Percentiles rank a stretch among this genome's conserved stretches.
phyloP scores from a whole-genome alignment of 2,113 vertebrate species.

The Mionectes macconnelli region DNA sequence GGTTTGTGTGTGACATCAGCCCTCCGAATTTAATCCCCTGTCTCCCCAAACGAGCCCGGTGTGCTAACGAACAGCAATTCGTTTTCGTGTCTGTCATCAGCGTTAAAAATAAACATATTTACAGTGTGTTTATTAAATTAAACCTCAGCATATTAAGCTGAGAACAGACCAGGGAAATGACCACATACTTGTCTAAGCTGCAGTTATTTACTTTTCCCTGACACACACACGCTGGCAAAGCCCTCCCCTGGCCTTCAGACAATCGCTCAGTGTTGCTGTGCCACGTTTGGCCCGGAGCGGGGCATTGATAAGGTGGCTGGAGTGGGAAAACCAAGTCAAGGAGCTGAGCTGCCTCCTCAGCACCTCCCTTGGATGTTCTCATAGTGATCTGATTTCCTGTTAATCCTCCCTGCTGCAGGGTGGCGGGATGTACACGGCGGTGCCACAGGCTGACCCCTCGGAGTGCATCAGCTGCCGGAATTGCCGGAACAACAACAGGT shows the following conservation, averaged over 20 bases:
- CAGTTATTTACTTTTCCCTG: conserved; percentile 44
- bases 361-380: rapidly evolving
- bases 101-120: conserved; percentile 41
- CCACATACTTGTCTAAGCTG: conserved; percentile 22
- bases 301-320: neutral
- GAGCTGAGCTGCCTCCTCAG: neutral
- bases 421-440: conserved; percentile 78
- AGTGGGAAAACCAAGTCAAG: neutral
- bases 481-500: conserved; percentile 97
- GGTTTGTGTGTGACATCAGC: conserved; percentile 63
- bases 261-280: neutral
- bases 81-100: conserved; percentile 29
- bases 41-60: neutral
- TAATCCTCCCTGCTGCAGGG: conserved; percentile 72
- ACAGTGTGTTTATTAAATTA: conserved; percentile 8
- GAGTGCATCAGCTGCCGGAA: conserved; percentile 92
- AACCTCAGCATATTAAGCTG: neutral
- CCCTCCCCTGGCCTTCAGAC: neutral
- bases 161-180: conserved; percentile 58
- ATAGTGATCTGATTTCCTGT: neutral
- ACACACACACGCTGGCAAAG: conserved; percentile 2
- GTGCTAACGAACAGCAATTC: neutral
- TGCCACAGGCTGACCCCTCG: conserved; percentile 81
- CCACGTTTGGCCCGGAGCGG: neutral
- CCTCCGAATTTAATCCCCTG: neutral